phyloP scores from a whole-genome alignment of 2,888 invertebrate genomes.

The Drosophila demipolita region DNA sequence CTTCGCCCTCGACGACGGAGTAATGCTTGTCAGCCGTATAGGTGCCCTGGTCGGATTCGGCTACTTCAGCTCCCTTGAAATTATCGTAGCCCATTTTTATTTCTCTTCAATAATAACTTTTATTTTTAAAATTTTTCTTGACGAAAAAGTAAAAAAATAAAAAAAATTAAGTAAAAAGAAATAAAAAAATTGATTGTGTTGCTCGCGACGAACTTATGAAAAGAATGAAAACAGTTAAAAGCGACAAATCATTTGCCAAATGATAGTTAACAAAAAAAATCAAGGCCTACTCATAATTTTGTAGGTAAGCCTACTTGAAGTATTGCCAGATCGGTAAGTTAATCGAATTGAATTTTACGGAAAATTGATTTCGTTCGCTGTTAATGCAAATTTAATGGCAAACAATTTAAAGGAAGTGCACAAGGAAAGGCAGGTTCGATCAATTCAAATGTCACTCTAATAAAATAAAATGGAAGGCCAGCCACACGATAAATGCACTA shows the following conservation, averaged over 20 bases:
- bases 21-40: neutral
- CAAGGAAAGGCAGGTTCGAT: conserved; percentile 40
- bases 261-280: conserved; percentile 4
- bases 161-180: conserved; percentile 38
- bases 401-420: conserved; percentile 21
- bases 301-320: neutral
- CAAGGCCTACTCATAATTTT: conserved; percentile 24
- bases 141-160: conserved; percentile 16
- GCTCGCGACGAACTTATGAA: conserved; percentile 31
- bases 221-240: conserved; percentile 27
- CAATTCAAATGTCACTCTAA: conserved; percentile 79
- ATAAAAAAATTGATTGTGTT: conserved; percentile 41
- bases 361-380: neutral
- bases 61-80: conserved; percentile 39
- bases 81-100: conserved; percentile 64
- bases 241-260: neutral
- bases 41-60: conserved; percentile 3
- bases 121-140: conserved; percentile 3
- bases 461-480: conserved; percentile 76
- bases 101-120: conserved; percentile 18
- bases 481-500: conserved; percentile 77
- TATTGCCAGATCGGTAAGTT: conserved; percentile 14
- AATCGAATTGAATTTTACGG: neutral
- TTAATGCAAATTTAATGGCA: conserved; percentile 14
- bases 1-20: conserved; percentile 23